A percentile compares a stretch with the other conserved stretches of the same genome.
These are phyloP conservation scores for Rotaria socialis DNA, from an alignment of 2,888 invertebrate species.

Conservation along the genomic window DNA sequence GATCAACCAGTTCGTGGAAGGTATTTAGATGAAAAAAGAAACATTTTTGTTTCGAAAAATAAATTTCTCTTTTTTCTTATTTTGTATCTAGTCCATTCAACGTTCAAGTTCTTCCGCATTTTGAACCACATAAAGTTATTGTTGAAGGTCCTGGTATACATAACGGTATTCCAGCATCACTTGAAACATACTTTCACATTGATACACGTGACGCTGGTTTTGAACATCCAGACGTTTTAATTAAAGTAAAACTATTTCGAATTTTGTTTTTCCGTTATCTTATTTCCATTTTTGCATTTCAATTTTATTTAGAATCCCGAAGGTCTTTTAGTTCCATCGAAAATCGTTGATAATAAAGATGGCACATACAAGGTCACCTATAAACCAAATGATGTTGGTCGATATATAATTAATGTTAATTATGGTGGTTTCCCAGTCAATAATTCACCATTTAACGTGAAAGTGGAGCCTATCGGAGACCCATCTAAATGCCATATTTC, in stretches of 20 bases:
- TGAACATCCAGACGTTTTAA: conserved; percentile 66
- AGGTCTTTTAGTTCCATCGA: conserved; percentile 69
- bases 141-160: conserved; percentile 69
- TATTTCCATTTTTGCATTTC: background rate
- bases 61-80: background rate
- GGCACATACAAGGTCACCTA: conserved; percentile 63
- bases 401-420: conserved; percentile 72
- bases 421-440: conserved; percentile 77
- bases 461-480: conserved; percentile 70
- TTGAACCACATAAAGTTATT: conserved; percentile 71
- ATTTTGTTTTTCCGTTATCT: background rate
- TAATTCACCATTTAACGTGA: conserved; percentile 73
- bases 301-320: conserved; percentile 75
- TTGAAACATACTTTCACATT: conserved; percentile 60
- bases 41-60: too few relatives aligned
- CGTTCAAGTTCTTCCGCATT: conserved; percentile 69
- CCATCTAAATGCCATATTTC: conserved; percentile 53
- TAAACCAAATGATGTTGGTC: conserved; percentile 68
- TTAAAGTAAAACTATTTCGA: background rate
- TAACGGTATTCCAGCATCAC: conserved; percentile 70
- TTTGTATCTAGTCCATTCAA: conserved; percentile 68
- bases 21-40: background rate
- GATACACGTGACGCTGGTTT: conserved; percentile 61
- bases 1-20: conserved; percentile 38
- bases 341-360: conserved; percentile 69